A percentile compares a stretch with the other conserved stretches of the same genome.
These are phyloP conservation scores for Ctena decussata DNA, from an alignment of 2,888 invertebrate genomes.

Conservation along the genomic window DNA sequence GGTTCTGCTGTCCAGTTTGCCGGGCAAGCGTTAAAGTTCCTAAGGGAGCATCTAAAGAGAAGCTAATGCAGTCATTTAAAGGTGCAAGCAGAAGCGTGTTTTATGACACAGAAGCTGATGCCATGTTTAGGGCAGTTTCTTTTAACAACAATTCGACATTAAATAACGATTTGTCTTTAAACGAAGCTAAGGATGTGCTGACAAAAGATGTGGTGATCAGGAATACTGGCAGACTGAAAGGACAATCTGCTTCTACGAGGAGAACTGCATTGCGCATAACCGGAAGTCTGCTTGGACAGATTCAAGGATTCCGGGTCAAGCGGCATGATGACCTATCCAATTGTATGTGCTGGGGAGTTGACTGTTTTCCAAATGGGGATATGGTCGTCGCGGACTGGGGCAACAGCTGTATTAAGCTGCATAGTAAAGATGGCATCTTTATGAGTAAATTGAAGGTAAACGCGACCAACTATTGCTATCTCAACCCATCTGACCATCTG, in stretches of 20 bases:
- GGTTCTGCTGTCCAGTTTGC: not conserved
- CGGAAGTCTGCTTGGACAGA: not conserved
- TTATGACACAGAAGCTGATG: not conserved
- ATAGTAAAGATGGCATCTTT: not conserved
- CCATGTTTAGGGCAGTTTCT: not conserved
- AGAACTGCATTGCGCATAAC: constrained; percentile 4
- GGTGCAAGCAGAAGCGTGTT: not conserved
- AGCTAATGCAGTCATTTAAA: not conserved
- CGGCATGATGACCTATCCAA: not conserved
- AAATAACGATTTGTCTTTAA: too few relatives aligned
- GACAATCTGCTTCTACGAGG: not conserved
- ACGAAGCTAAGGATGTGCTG: too few relatives aligned
- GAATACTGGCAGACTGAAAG: not conserved
- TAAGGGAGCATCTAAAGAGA: not conserved
- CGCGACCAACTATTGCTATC: too few relatives aligned
- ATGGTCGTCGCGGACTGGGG: constrained; percentile 8
- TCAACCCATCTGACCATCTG: too few relatives aligned
- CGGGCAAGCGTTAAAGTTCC: not conserved
- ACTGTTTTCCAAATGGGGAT: constrained; percentile 14
- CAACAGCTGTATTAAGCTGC: not conserved
- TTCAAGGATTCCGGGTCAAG: not conserved
- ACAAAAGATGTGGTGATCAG: not conserved
- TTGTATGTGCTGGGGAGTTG: not conserved
- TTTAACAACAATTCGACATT: not conserved
- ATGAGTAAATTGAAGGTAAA: constrained; percentile 16